A percentile compares a stretch with the other conserved stretches of the same genome.
Evolutionary conservation across 2,797 vertebrate genomes (phyloP).

Genomic region (Sphaeramia orbicularis): DNA sequence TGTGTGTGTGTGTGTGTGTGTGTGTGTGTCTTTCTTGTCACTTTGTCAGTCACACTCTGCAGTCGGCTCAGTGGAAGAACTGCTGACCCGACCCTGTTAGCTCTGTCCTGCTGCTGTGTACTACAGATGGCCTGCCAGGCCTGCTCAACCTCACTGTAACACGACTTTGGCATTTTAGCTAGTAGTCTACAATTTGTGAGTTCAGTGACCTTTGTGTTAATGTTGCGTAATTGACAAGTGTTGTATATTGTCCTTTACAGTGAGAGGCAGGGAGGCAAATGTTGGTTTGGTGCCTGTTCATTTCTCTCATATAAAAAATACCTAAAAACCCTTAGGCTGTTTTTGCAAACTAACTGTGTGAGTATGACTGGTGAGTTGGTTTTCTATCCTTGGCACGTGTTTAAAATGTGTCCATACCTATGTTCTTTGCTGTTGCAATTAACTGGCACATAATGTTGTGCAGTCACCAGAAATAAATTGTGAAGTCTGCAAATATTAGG

Average conservation of each 20-base stretch:
- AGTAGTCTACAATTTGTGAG: constrained; percentile 24
- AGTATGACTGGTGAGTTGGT: too few species aligned
- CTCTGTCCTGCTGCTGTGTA: constrained; percentile 33
- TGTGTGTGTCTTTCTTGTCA: constrained; percentile 22
- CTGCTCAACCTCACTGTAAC: constrained; percentile 49
- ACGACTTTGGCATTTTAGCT: constrained; percentile 35
- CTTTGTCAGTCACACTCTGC: constrained; percentile 20
- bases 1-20: constrained; percentile 7
- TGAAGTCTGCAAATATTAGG: too few species aligned
- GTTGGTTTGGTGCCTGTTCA: too few species aligned
- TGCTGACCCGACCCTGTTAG: constrained; percentile 55
- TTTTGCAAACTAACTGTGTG: too few species aligned
- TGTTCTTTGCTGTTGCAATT: too few species aligned
- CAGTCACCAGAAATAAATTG: too few species aligned
- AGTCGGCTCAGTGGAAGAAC: constrained; percentile 42
- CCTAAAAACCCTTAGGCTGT: too few species aligned
- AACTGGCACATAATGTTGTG: too few species aligned
- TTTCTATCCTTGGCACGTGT: too few species aligned
- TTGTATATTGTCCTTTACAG: not conserved
- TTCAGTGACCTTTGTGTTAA: constrained; percentile 44
- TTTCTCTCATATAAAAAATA: too few species aligned
- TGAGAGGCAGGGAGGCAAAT: too few species aligned
- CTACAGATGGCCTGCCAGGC: constrained; percentile 50
- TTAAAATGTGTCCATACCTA: too few species aligned
- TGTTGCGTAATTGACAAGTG: not conserved